These are phyloP conservation scores for Harpagus bidentatus DNA, from an alignment of 2,113 vertebrate genomes.

Conservation along the genomic window DNA sequence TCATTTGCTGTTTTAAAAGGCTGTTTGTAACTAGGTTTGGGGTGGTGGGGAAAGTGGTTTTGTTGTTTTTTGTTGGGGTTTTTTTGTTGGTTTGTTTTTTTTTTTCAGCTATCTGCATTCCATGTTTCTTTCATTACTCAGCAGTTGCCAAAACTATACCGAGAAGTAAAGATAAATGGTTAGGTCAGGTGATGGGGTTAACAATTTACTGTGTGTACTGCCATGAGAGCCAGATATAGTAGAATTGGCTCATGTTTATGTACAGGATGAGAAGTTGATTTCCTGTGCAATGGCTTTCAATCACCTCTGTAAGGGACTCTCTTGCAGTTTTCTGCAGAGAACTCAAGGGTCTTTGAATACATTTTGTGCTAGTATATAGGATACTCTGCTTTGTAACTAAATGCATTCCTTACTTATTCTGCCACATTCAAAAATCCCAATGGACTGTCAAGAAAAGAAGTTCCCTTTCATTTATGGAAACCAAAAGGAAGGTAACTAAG, in stretches of 20 bases:
- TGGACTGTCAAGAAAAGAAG: not conserved
- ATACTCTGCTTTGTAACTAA: not conserved
- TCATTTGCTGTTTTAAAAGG: not conserved
- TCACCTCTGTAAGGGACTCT: constrained; percentile 41
- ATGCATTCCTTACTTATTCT: not conserved
- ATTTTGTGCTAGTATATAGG: not conserved
- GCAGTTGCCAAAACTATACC: constrained; percentile 44
- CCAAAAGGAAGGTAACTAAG: not conserved
- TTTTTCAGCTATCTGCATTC: constrained; percentile 19
- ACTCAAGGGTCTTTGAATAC: constrained; percentile 19
- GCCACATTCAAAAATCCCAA: not conserved
- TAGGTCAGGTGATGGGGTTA: constrained; percentile 62
- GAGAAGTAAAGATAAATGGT: constrained; percentile 55
- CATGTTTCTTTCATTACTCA: constrained; percentile 61
- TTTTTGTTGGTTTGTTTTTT: not conserved
- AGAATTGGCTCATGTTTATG: constrained; percentile 66
- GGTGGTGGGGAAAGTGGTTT: too few species aligned
- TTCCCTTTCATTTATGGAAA: not conserved
- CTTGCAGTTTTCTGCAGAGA: constrained; percentile 5
- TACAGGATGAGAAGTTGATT: constrained; percentile 64
- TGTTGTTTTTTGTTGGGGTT: not conserved
- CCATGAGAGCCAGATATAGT: constrained; percentile 51
- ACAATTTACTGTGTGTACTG: constrained; percentile 61
- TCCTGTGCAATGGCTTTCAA: constrained; percentile 55
- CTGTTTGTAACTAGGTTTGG: not conserved